phyloP scores from a whole-genome alignment of 2,797 vertebrate species.

The Centroberyx gerrardi region DNA sequence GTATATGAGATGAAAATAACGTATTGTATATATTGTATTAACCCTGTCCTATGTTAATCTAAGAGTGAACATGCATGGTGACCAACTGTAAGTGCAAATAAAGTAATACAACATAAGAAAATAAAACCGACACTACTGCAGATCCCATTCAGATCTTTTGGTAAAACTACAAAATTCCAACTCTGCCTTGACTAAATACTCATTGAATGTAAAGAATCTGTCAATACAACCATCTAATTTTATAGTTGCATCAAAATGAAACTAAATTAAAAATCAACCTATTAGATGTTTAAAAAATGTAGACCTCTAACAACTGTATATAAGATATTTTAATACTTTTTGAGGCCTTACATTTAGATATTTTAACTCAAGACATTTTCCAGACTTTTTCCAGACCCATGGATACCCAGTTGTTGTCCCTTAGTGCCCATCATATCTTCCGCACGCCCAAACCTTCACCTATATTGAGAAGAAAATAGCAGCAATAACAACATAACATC shows the following conservation, averaged over 20 bases:
- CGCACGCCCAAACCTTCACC: slow-evolving; percentile 35
- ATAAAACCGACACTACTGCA: too few relatives aligned
- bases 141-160: too few relatives aligned
- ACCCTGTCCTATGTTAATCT: too few relatives aligned
- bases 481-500: slow-evolving; percentile 53
- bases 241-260: too few relatives aligned
- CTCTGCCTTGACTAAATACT: not conserved
- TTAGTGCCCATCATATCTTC: slow-evolving; percentile 26
- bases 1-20: too few relatives aligned
- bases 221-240: not conserved
- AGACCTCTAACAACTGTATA: too few relatives aligned
- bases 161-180: too few relatives aligned
- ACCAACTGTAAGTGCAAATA: too few relatives aligned
- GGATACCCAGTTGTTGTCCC: slow-evolving; percentile 4
- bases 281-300: not conserved
- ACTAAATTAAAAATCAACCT: not conserved
- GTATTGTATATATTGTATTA: too few relatives aligned
- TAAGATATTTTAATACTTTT: not conserved
- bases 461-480: slow-evolving; percentile 46
- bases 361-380: not conserved
- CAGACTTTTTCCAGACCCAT: slow-evolving; percentile 9
- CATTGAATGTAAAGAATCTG: not conserved
- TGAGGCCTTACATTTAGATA: not conserved
- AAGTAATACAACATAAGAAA: too few relatives aligned
- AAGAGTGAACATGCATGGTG: too few relatives aligned